phyloP scores from a whole-genome alignment of 2,113 vertebrate genomes.

The Oenanthe melanoleuca region DNA sequence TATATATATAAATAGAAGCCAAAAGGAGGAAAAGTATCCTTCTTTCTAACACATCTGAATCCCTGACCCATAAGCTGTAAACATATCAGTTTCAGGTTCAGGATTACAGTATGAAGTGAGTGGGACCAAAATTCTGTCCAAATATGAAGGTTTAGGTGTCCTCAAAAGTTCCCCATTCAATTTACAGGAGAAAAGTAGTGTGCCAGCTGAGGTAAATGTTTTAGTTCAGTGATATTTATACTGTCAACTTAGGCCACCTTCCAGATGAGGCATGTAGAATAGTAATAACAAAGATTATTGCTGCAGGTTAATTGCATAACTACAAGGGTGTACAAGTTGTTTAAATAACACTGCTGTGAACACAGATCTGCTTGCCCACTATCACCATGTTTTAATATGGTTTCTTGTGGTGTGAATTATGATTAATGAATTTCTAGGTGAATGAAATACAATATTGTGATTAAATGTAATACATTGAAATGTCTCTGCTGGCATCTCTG shows the following conservation, averaged over 20 bases:
- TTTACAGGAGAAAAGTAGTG: background rate
- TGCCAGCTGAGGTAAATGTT: background rate
- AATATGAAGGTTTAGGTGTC: background rate
- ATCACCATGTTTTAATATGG: background rate
- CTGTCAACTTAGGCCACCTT: background rate
- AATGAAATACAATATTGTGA: constrained; percentile 31
- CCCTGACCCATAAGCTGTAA: background rate
- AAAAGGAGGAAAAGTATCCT: background rate
- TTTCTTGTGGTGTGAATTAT: constrained; percentile 31
- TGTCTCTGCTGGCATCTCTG: background rate
- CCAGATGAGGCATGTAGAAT: background rate
- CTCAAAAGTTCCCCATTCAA: background rate
- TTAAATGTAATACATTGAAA: constrained; percentile 42
- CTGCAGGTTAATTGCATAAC: constrained; percentile 22
- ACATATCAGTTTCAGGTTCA: background rate
- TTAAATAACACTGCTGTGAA: background rate
- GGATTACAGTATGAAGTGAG: background rate
- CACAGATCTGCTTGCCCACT: background rate
- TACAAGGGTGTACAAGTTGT: background rate
- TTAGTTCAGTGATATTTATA: constrained; percentile 32
- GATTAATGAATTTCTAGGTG: constrained; percentile 60
- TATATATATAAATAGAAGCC: background rate
- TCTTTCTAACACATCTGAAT: background rate
- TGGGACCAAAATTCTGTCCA: background rate
- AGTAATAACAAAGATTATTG: constrained; percentile 1